Evolutionary conservation across 2,113 vertebrate genomes (phyloP).

Genomic region (Lampris incognitus): DNA sequence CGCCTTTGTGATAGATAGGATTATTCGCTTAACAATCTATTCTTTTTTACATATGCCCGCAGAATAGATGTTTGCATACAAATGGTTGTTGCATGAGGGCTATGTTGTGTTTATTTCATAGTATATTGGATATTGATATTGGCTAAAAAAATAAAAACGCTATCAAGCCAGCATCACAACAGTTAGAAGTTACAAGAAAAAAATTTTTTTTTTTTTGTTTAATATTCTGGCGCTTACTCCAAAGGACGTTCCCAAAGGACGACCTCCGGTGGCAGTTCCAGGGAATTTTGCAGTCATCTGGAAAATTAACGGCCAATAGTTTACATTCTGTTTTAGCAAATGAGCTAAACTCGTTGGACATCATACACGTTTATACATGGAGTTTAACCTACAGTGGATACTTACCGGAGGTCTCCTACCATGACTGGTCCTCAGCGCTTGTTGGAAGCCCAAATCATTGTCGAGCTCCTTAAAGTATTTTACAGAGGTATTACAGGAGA

Average conservation of each 20-base stretch:
- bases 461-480: conserved; percentile 88
- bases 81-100: no score
- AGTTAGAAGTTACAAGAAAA: not conserved
- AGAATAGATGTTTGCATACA: no score
- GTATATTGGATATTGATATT: no score
- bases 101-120: no score
- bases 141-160: no score
- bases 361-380: no score
- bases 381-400: not conserved
- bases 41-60: no score
- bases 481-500: no score
- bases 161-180: not conserved
- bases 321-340: not conserved
- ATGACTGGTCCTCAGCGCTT: conserved; percentile 93
- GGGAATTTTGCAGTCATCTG: conserved; percentile 94
- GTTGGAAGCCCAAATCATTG: conserved; percentile 93
- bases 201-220: not conserved
- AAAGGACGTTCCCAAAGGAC: conserved; percentile 88
- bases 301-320: not conserved
- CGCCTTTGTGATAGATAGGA: no score
- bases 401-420: conserved; percentile 93
- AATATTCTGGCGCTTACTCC: conserved; percentile 81
- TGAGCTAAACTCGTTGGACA: not conserved
- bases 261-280: conserved; percentile 85
- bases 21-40: no score